Base-by-base conservation (phyloP, 30 jellyfish, hydroid and myxozoan genomes). In the Hydractinia echinata region DNA sequence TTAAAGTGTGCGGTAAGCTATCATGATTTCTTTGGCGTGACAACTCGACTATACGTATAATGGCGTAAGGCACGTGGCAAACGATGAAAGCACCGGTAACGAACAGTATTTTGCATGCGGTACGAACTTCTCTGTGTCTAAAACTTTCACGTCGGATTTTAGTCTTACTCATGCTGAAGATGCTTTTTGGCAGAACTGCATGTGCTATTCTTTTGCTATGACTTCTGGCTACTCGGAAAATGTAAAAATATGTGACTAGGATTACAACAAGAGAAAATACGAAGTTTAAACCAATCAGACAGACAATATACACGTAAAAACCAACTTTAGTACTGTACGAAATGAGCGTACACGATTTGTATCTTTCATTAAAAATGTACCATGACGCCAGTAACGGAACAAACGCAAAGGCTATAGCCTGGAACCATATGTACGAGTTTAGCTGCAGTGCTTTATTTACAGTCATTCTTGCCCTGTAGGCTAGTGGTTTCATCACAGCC, bases 401-500 rank as follows among this genome's bases (percentile, higher is more conserved):
- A 8, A 84, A 9, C 15, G 95, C 82, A 62, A 89, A 89, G 11
- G 84, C 82, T 19, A 79, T 7, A 8, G 96, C 91, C 73, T 89
- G 96, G 15, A 89, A 6, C 94, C 94, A 83, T 53, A 84, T 88
- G 61, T 77, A 89, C 14, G 54, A 68, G 4, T 84, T 74, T 91
- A 76, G 54, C 68, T 84, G 87, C 44, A 77, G 68, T 15, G 96
- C 96, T 60, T 84, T 81, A 48, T 71, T 39, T 10, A 77, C 73
- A 13, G 96, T 89, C 96, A 89, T 89, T 21, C 93, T 74, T 5
- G 96, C 96, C 44, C 89, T 79, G 82, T 89, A 89, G 6, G 51
- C 84, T 66, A 89, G 79, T 8, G 96, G 96, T 79, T 79, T 89
- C 96, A 89, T 89, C 53, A 89, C 95, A 53, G 96, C 96, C 7